These are phyloP conservation scores for Lepidostoma basale DNA, from an alignment of 1,140 invertebrate genomes.

Conservation along the genomic window DNA sequence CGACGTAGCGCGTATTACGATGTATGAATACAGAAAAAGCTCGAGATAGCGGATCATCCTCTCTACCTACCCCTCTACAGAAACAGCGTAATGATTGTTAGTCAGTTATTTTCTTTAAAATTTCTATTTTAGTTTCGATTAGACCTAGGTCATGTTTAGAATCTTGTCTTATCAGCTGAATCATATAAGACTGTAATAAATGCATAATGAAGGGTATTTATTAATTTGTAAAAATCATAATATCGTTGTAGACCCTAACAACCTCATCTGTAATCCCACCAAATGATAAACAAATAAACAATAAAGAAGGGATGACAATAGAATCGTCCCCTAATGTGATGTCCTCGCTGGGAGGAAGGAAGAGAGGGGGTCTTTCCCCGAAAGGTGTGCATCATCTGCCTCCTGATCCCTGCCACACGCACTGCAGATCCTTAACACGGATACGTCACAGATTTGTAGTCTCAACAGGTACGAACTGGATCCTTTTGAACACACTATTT, in stretches of 20 bases:
- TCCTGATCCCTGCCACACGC: not conserved
- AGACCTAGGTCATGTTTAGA: too few relatives aligned
- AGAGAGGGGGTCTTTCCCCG: not conserved
- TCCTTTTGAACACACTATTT: not conserved
- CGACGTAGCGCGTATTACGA: too few relatives aligned
- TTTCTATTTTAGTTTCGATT: too few relatives aligned
- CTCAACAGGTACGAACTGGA: not conserved
- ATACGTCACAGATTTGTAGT: not conserved
- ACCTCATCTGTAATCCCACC: not conserved
- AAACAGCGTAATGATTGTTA: too few relatives aligned
- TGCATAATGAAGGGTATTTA: too few relatives aligned
- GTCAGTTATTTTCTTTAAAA: too few relatives aligned
- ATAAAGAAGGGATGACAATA: not conserved
- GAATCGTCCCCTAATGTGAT: not conserved
- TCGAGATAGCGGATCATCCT: too few relatives aligned
- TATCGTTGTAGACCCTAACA: not conserved
- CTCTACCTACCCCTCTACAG: too few relatives aligned
- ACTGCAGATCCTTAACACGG: not conserved
- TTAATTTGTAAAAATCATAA: too few relatives aligned
- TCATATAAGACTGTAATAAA: too few relatives aligned
- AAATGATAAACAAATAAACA: not conserved
- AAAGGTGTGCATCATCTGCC: slow-evolving; percentile 39
- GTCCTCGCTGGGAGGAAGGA: not conserved
- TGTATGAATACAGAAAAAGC: too few relatives aligned
- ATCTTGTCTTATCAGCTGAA: too few relatives aligned